phyloP scores from a whole-genome alignment of 2,888 invertebrate genomes.

The Harpalus rufipes region DNA sequence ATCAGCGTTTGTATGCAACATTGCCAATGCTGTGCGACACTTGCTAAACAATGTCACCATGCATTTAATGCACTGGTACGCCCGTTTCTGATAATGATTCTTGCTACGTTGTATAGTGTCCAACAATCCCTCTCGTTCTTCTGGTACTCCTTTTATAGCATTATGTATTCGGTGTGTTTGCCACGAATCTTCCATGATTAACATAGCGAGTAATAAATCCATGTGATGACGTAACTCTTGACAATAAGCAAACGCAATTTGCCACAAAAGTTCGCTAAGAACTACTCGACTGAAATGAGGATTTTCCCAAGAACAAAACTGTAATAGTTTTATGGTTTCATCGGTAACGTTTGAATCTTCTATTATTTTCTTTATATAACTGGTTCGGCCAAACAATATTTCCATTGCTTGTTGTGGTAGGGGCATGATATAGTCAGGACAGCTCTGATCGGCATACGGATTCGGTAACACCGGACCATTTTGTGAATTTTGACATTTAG shows the following conservation, averaged over 20 bases:
- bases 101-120: constrained; percentile 96
- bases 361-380: constrained; percentile 95
- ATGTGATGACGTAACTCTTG: constrained; percentile 96
- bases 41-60: constrained; percentile 94
- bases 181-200: constrained; percentile 97
- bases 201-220: constrained; percentile 91
- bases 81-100: constrained; percentile 96
- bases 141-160: constrained; percentile 92
- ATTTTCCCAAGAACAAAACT: constrained; percentile 98
- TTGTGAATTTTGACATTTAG: constrained; percentile 78
- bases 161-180: constrained; percentile 96
- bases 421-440: constrained; percentile 82
- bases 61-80: constrained; percentile 98
- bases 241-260: constrained; percentile 93
- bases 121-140: constrained; percentile 93
- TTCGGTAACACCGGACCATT: constrained; percentile 84
- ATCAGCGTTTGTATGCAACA: constrained; percentile 88
- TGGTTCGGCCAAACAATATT: constrained; percentile 89
- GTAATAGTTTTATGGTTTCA: constrained; percentile 92
- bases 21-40: constrained; percentile 88
- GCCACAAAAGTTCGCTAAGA: constrained; percentile 94
- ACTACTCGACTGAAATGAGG: constrained; percentile 94
- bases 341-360: constrained; percentile 96
- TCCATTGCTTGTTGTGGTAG: constrained; percentile 88
- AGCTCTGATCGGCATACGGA: constrained; percentile 85